Base-by-base conservation (phyloP, 2,888 invertebrate genomes). In the Netelia melanura region DNA sequence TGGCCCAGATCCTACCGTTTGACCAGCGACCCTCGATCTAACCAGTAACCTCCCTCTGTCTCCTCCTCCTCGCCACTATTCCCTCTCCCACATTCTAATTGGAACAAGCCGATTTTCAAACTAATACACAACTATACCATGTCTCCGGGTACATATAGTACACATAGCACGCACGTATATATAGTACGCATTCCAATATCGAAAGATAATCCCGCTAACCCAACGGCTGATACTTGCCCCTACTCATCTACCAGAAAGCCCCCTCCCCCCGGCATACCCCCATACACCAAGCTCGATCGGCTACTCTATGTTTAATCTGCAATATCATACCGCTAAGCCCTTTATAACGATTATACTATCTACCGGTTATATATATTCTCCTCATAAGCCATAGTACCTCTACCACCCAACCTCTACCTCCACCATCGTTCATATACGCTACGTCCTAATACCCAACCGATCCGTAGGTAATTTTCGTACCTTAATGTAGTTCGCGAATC, bases 301-400 rank as follows among this genome's bases (percentile, higher is more conserved):
- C 74, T 65, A 70, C 70, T 58, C 70, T 71, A 81, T 85, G 78
- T 85, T 85, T 85, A 85, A 85, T 85, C 81, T 81, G 70, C 84
- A 70, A 85, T 79, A 85, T 75, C 78, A 75, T 70, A 70, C 72
- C 81, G 77, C 75, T 85, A 79, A 85, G 81, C 81, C 81, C 81
- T 81, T 75, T 79, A 71, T 71, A 78, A 81, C 81, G 75, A 81
- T 85, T 85, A 79, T 79, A 81, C 81, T 65, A 81, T 81, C 84
- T 81, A 81, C 70, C 58, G 70, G 78, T 85, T 75, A 78, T 70
- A 81, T 80, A 81, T 81, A 70, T 78, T 78, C 78, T 78, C 65
- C 38, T 71, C 78, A 52, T 75, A 81, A 81, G 81, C 84, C 67
- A 75, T 71, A 65, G 17, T n/a, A 44, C 68, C 58, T 9, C 52